A percentile compares a stretch with the other conserved stretches of the same genome.
These are phyloP conservation scores for Yponomeuta malinellus DNA, from an alignment of 2,888 invertebrate species.

Conservation along the genomic window DNA sequence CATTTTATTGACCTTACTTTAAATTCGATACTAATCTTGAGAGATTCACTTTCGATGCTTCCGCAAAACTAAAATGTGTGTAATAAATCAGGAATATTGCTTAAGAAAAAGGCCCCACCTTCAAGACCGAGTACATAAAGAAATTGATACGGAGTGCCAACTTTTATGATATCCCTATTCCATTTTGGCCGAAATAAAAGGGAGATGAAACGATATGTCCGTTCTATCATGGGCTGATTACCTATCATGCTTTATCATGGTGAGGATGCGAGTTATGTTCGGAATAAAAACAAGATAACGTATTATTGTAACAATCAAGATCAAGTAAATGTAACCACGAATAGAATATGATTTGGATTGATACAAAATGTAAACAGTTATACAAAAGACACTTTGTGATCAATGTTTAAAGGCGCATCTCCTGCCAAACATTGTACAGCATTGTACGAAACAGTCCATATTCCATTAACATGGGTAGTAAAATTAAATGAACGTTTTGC, in stretches of 20 bases:
- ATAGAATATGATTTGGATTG: not conserved
- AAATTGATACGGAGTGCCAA: conserved; percentile 14
- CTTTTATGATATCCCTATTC: conserved; percentile 11
- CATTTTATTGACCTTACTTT: not conserved
- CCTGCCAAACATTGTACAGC: no score
- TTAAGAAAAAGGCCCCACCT: conserved; percentile 21
- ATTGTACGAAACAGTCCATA: no score
- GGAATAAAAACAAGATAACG: not conserved
- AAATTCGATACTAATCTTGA: not conserved
- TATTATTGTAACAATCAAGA: not conserved
- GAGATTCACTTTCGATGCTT: conserved; percentile 27
- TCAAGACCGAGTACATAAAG: not conserved
- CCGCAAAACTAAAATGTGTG: conserved; percentile 28
- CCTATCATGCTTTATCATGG: conserved; percentile 6
- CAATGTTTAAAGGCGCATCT: no score
- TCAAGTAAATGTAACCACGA: not conserved
- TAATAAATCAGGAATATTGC: conserved; percentile 33
- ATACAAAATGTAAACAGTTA: no score
- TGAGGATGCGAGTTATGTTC: not conserved
- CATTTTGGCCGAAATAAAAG: conserved; percentile 10
- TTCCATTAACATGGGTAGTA: no score
- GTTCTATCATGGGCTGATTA: not conserved
- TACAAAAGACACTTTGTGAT: no score
- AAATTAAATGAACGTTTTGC: no score
- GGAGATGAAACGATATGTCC: conserved; percentile 6